phyloP scores from a whole-genome alignment of 2,113 vertebrate genomes.

The Astur gentilis region DNA sequence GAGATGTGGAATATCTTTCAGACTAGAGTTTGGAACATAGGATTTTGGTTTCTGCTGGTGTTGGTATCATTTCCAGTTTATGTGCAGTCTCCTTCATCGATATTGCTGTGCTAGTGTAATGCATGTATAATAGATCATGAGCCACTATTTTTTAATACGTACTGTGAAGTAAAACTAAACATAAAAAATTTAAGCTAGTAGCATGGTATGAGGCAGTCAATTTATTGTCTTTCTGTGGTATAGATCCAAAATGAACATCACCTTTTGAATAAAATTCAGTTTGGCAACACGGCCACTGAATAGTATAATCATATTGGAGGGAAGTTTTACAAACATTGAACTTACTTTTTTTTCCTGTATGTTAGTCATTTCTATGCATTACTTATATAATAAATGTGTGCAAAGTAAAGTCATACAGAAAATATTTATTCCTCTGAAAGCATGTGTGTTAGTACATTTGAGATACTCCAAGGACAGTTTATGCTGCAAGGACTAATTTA shows the following conservation, averaged over 20 bases:
- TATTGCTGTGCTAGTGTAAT: background rate
- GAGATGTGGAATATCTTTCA: background rate
- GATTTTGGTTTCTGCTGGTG: background rate
- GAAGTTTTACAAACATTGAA: background rate
- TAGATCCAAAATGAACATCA: background rate
- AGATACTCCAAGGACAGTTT: background rate
- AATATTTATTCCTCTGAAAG: background rate
- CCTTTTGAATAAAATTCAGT: background rate
- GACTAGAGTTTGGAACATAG: background rate
- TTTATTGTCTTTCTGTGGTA: background rate
- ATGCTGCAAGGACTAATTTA: background rate
- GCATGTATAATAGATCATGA: background rate
- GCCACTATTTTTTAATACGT: background rate
- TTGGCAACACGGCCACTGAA: background rate
- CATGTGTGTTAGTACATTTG: background rate
- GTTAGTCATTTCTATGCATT: background rate
- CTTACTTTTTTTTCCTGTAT: background rate
- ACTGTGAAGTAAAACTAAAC: background rate
- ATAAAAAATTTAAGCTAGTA: background rate
- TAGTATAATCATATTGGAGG: background rate
- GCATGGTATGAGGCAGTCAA: background rate
- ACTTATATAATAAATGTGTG: background rate
- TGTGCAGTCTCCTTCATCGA: rapidly evolving
- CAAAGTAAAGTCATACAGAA: background rate
- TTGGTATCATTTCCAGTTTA: background rate